Percentiles rank a stretch among this genome's conserved stretches.
phyloP scores from a whole-genome alignment of 2,888 invertebrate genomes.

The Hyposoter dolosus region DNA sequence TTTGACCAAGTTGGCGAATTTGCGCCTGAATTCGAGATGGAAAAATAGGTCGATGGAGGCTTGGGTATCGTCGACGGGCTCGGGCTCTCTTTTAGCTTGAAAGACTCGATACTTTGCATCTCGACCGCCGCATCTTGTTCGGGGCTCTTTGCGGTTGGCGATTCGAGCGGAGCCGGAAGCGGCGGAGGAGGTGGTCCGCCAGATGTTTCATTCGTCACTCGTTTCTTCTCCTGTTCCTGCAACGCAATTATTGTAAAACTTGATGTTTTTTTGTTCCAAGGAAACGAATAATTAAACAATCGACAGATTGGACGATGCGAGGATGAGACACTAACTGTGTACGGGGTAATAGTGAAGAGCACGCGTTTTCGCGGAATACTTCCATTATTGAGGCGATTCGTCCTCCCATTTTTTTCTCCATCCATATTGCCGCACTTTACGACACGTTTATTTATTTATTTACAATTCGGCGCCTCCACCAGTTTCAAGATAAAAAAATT shows the following conservation, averaged over 20 bases:
- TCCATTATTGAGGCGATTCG: constrained; percentile 69
- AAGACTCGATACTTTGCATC: constrained; percentile 91
- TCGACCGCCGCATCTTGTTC: constrained; percentile 88
- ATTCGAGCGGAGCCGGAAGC: constrained; percentile 75
- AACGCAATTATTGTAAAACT: constrained; percentile 31
- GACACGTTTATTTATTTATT: constrained; percentile 5
- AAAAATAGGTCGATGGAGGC: constrained; percentile 90
- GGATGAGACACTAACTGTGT: constrained; percentile 76
- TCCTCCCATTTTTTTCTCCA: constrained; percentile 63
- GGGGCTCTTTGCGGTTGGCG: constrained; percentile 75
- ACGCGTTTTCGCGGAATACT: constrained; percentile 70
- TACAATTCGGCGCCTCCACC: too few relatives aligned
- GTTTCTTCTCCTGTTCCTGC: constrained; percentile 79
- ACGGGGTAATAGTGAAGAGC: constrained; percentile 80
- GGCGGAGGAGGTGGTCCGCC: constrained; percentile 77
- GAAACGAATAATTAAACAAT: too few relatives aligned
- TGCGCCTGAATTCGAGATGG: constrained; percentile 75
- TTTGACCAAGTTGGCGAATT: constrained; percentile 73
- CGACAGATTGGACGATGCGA: too few relatives aligned
- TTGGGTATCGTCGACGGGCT: constrained; percentile 86
- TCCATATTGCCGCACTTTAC: constrained; percentile 8
- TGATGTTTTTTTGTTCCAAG: too few relatives aligned
- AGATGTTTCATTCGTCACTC: constrained; percentile 72
- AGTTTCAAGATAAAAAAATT: too few relatives aligned
- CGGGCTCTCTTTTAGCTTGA: constrained; percentile 89